phyloP scores from a whole-genome alignment of 2,113 vertebrate genomes.

The Polypterus senegalus region DNA sequence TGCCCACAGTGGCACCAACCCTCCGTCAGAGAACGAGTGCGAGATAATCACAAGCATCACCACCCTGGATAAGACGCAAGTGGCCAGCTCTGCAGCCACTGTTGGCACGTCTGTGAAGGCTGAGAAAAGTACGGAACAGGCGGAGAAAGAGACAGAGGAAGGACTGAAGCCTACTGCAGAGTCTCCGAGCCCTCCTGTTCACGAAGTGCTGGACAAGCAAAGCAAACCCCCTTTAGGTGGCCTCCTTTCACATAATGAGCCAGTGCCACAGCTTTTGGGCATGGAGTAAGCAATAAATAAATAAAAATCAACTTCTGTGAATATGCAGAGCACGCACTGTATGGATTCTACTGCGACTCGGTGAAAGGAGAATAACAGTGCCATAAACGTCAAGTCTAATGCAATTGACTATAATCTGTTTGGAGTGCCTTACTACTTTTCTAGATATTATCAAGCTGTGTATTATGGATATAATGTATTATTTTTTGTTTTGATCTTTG shows the following conservation, averaged over 20 bases:
- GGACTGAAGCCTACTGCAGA: background rate
- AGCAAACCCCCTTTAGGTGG: constrained; percentile 49
- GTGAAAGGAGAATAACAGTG: constrained; percentile 31
- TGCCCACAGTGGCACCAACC: constrained; percentile 61
- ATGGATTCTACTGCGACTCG: constrained; percentile 16
- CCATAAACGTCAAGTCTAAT: constrained; percentile 45
- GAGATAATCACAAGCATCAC: constrained; percentile 21
- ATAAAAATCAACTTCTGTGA: background rate
- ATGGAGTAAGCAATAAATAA: constrained; percentile 51
- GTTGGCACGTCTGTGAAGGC: constrained; percentile 7
- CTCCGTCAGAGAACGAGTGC: constrained; percentile 59
- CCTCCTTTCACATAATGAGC: constrained; percentile 49
- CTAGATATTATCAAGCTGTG: constrained; percentile 57
- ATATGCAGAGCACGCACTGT: constrained; percentile 39
- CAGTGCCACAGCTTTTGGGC: constrained; percentile 52
- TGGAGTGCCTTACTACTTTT: constrained; percentile 93
- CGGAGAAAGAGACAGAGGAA: constrained; percentile 22
- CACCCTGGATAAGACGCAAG: constrained; percentile 16
- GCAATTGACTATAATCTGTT: constrained; percentile 38
- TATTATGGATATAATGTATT: constrained; percentile 39
- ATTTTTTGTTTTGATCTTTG: constrained; percentile 29
- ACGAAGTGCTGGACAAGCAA: constrained; percentile 61
- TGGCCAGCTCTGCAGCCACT: constrained; percentile 25
- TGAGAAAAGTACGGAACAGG: constrained; percentile 6
- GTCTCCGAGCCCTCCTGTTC: constrained; percentile 36